Base-by-base conservation (phyloP, 2,113 vertebrate species). In the Anser cygnoides region DNA sequence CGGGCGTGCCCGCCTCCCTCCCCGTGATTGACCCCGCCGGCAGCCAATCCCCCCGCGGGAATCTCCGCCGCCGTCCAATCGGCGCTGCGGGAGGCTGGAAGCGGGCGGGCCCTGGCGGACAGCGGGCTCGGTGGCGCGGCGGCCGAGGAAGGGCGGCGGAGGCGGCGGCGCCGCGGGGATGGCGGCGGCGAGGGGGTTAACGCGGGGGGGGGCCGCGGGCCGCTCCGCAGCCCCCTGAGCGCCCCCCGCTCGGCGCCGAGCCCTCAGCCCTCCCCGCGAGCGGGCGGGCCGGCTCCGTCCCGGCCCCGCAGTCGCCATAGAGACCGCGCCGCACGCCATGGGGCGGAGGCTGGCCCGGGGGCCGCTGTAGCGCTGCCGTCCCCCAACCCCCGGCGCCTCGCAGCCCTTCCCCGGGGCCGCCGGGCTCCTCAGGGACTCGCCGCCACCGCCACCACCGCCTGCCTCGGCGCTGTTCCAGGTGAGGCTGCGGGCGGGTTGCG, bases 41-140 rank as follows among this genome's bases (percentile, higher is more conserved):
- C 5, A 79, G 22, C 97, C 96, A 97, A 97, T 95, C 73, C 55
- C 10, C 44, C 46, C 6, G 13, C 31, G 29, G 43, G 29, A 8
- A 4, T 44, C 8, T 50, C 80, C 7, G 21, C 7, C 4, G 4
- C 54, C 35, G 65, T 41, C 98, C 98, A 98, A 98, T 98, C 93
- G 67, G 6, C 50, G 52, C 25, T 58, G 57, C 71, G 10, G 37
- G 58, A 62, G 79, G 11, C 59, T 70, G 66, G 87, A 66, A 49
- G 95, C 59, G 93, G 98, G 98, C 96, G 96, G 91, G 66, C 86
- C 70, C 74, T 33, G 67, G 41, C 50, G 94, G 87, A 84, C 87
- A 90, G 97, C 80, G 93, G 73, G 43, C 55, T 81, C 50, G 8
- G 80, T 70, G 90, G 92, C 75, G 67, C 80, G 66, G 83, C 84